Percentiles rank a stretch among this genome's conserved stretches.
Evolutionary conservation across 2,113 vertebrate genomes (phyloP).

Genomic region (Cairina moschata): DNA sequence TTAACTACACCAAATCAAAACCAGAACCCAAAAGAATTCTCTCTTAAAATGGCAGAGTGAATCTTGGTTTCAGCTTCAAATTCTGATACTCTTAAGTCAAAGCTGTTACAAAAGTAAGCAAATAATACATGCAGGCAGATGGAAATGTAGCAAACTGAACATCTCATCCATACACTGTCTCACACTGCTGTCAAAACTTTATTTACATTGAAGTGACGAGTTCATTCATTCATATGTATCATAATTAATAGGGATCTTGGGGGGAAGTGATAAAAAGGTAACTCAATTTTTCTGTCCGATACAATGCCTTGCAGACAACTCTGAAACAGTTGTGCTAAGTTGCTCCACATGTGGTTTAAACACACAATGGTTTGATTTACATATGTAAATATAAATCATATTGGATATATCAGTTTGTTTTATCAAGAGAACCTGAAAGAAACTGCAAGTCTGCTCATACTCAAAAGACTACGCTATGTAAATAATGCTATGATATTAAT

Average conservation of each 20-base stretch:
- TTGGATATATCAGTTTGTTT: slow-evolving; percentile 42
- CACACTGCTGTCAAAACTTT: not conserved
- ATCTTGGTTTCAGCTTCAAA: not conserved
- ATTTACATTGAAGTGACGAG: not conserved
- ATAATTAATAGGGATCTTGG: not conserved
- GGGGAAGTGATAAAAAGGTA: not conserved
- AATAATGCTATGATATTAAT: slow-evolving; percentile 43
- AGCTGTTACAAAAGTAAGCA: not conserved
- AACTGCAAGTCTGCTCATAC: slow-evolving; percentile 34
- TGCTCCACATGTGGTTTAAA: slow-evolving; percentile 23
- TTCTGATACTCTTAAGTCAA: not conserved
- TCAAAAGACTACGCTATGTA: slow-evolving; percentile 26
- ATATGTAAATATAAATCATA: slow-evolving; percentile 41
- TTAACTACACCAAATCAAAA: slow-evolving; percentile 21
- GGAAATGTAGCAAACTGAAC: not conserved
- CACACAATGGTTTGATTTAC: slow-evolving; percentile 55
- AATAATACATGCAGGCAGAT: not conserved
- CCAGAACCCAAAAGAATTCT: not conserved
- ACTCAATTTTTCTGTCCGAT: not conserved
- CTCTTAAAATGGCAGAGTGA: not conserved
- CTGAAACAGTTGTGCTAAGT: not conserved
- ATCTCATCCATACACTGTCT: not conserved
- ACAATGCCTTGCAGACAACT: not conserved
- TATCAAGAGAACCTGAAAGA: slow-evolving; percentile 34
- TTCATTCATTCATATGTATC: not conserved